Evolutionary conservation across 2,797 vertebrate genomes (phyloP), one percentile per base, ranked within the genome.

Genomic region (Anguilla obscura): DNA sequence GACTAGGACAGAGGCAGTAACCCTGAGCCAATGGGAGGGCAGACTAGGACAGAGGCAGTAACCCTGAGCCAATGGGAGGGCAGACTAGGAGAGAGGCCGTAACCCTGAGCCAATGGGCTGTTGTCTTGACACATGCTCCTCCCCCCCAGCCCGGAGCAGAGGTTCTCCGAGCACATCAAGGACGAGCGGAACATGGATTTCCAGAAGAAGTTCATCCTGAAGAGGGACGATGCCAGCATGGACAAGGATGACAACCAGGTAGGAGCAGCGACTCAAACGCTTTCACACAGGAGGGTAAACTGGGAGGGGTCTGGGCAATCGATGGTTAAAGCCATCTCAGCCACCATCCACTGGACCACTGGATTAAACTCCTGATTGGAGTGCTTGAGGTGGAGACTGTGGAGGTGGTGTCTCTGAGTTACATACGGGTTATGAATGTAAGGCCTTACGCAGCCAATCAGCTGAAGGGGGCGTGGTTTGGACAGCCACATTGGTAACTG

Each of bases 211-310:
- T 99, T 99, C 90, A 99, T 99, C 92, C 96, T 99, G 0, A 99
- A 99, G 92, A 96, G 99, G 93, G 98, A 99, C 69, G 98, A 99
- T 90, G 95, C 98, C 94, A 99, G 98, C 95, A 98, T 98, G 97
- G 98, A 99, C 90, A 97, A 98, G 91, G 99, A 99, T 89, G 99
- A 99, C 93, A 99, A 99, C 95, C 98, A 99, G 98, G 98, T 99
- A 86, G n/a, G 71, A 21, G 52, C 83, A 14, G n/a, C 52, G 14
- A 3, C 54, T 56, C 14, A 3, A 56, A 18, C 14, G 3, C 71
- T 21, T 21, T 33, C 14, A 16, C 71, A 40, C 5, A 1, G 9
- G 9, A 71, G 9, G n/a, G 50, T 52, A 0, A 71, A 33, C n/a
- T 18, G 14, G 3, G 56, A 60, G 14, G 14, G 0, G 60, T 5